A percentile compares a stretch with the other conserved stretches of the same genome.
Conservation (phyloP, 1,140 invertebrate species). For the Bombus confusus region DNA sequence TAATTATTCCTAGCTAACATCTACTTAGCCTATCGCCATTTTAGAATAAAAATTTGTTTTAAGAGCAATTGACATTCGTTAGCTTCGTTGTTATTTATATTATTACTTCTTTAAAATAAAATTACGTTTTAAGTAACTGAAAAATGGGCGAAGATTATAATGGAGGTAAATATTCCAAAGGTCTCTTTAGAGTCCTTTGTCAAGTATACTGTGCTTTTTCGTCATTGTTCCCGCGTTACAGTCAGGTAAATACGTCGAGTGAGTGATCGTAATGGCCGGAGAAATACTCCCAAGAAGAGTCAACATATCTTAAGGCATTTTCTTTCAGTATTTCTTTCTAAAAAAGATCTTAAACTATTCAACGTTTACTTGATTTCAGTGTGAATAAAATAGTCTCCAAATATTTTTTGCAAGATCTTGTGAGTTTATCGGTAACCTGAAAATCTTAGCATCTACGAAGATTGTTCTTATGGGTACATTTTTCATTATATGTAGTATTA, state of each 20-base stretch:
- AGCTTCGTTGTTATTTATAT: constrained; percentile 8
- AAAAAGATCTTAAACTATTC: not conserved
- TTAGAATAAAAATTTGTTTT: constrained; percentile 53
- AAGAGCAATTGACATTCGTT: constrained; percentile 46
- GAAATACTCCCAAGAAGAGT: constrained; percentile 21
- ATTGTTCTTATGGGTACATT: constrained; percentile 42
- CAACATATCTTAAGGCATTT: constrained; percentile 34
- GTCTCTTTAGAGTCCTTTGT: not conserved
- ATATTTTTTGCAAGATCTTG: not conserved
- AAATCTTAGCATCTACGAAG: constrained; percentile 41
- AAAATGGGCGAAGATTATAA: constrained; percentile 80
- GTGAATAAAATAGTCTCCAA: not conserved
- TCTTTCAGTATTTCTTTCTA: not conserved
- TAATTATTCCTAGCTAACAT: constrained; percentile 25
- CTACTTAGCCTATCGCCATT: constrained; percentile 56
- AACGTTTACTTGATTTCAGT: constrained; percentile 20
- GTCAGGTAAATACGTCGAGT: constrained; percentile 30
- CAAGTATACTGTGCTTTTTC: not conserved
- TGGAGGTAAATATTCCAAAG: constrained; percentile 71
- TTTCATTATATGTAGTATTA: constrained; percentile 19
- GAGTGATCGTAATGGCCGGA: constrained; percentile 59
- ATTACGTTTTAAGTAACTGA: not conserved
- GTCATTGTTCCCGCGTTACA: constrained; percentile 49
- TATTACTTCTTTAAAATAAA: not conserved
- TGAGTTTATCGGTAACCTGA: constrained; percentile 38